Percentiles rank a stretch among this genome's conserved stretches.
Evolutionary conservation across 2,888 invertebrate genomes (phyloP).

Genomic region (Eubasilissa splendida): DNA sequence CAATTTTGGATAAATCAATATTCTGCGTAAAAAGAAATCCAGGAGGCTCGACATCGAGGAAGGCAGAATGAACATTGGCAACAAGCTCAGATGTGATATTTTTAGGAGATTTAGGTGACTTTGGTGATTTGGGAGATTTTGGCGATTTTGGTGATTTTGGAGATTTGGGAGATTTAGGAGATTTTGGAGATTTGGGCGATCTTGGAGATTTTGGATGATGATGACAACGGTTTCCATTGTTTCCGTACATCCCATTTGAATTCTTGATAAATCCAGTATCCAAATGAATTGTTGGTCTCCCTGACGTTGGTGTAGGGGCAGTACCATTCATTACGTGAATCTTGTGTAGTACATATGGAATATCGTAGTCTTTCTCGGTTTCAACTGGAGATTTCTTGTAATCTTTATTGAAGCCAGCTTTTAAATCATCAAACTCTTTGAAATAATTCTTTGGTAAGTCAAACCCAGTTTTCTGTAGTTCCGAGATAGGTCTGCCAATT

Average conservation of each 20-base stretch:
- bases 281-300: conserved; percentile 64
- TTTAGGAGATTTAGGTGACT: conserved; percentile 73
- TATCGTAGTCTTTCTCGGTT: conserved; percentile 77
- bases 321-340: conserved; percentile 90
- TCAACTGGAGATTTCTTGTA: conserved; percentile 65
- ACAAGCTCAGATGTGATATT: conserved; percentile 63
- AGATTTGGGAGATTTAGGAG: conserved; percentile 74
- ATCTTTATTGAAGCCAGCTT: conserved; percentile 69
- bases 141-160: conserved; percentile 79
- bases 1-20: conserved; percentile 81
- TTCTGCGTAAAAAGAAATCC: conserved; percentile 83
- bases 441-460: conserved; percentile 83
- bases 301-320: conserved; percentile 75
- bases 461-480: conserved; percentile 78
- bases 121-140: conserved; percentile 76
- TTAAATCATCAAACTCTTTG: conserved; percentile 76
- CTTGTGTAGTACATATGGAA: conserved; percentile 89
- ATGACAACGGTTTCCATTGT: conserved; percentile 70
- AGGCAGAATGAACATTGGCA: conserved; percentile 67
- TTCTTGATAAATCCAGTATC: conserved; percentile 64
- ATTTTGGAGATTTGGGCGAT: conserved; percentile 70
- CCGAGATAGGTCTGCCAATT: conserved; percentile 64
- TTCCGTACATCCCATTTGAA: conserved; percentile 63
- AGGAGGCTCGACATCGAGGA: conserved; percentile 72
- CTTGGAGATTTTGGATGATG: conserved; percentile 71